These are phyloP conservation scores for Spea hammondii DNA, from an alignment of 2,797 vertebrate genomes.

Conservation along the genomic window DNA sequence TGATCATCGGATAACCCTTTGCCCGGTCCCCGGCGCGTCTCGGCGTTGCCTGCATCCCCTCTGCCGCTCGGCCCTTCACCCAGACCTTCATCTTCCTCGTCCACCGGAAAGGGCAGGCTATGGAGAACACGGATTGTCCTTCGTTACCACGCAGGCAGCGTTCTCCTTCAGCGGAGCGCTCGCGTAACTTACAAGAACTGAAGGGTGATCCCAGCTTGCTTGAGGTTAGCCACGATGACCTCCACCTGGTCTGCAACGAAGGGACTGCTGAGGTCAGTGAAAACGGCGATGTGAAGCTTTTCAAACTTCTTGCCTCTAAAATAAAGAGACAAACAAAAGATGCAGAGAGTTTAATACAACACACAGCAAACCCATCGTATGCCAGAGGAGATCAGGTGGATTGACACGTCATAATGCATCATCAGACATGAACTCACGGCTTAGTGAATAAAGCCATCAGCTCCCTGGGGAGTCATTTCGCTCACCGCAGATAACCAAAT, in stretches of 20 bases:
- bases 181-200: slow-evolving; percentile 88
- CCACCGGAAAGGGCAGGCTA: slow-evolving; percentile 84
- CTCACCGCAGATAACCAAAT: too few relatives aligned
- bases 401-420: too few relatives aligned
- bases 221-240: slow-evolving; percentile 82
- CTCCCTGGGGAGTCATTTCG: too few relatives aligned
- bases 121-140: not conserved
- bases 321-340: not conserved
- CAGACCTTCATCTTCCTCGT: slow-evolving; percentile 52
- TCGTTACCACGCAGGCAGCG: too few relatives aligned
- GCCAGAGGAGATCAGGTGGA: too few relatives aligned
- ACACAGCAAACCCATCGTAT: too few relatives aligned
- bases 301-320: slow-evolving; percentile 84
- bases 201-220: slow-evolving; percentile 77
- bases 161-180: too few relatives aligned
- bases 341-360: too few relatives aligned
- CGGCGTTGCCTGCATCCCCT: slow-evolving; percentile 46
- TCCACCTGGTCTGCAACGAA: slow-evolving; percentile 83
- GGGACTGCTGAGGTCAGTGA: slow-evolving; percentile 83
- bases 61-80: slow-evolving; percentile 44
- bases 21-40: slow-evolving; percentile 45
- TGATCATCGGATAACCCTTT: slow-evolving; percentile 82
- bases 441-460: too few relatives aligned
- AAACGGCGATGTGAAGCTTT: slow-evolving; percentile 80
- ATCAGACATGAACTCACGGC: too few relatives aligned